Percentiles rank a stretch among this genome's conserved stretches.
Evolutionary conservation across 2,888 invertebrate genomes (phyloP).

Genomic region (Melanostoma mellinum): DNA sequence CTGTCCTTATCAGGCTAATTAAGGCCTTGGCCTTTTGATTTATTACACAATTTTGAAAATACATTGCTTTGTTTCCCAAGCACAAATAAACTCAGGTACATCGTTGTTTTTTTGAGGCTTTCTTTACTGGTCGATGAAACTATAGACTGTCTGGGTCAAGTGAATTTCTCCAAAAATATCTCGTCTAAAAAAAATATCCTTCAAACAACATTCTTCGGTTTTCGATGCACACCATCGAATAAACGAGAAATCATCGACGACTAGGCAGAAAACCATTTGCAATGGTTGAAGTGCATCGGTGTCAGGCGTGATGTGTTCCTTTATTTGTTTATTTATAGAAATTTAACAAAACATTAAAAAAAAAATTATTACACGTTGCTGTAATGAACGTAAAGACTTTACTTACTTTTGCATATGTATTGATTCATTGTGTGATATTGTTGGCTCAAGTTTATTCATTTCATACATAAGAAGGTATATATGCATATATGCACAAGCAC

Average conservation of each 20-base stretch:
- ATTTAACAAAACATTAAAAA: slow-evolving; percentile 65
- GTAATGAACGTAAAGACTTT: slow-evolving; percentile 23
- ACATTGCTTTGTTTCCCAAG: slow-evolving; percentile 1
- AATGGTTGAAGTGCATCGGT: slow-evolving; percentile 66
- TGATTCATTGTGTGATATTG: slow-evolving; percentile 37
- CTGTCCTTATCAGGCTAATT: slow-evolving; percentile 40
- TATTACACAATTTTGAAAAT: slow-evolving; percentile 32
- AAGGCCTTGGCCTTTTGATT: slow-evolving; percentile 17
- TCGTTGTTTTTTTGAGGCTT: slow-evolving; percentile 9
- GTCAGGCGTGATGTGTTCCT: slow-evolving; percentile 61
- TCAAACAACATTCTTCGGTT: slow-evolving; percentile 10
- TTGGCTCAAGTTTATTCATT: slow-evolving; percentile 14
- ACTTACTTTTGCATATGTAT: slow-evolving; percentile 4
- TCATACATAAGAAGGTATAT: slow-evolving; percentile 8
- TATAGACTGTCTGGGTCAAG: slow-evolving; percentile 4
- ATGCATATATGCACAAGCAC: slow-evolving; percentile 9
- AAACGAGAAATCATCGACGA: slow-evolving; percentile 39
- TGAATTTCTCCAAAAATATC: slow-evolving; percentile 39
- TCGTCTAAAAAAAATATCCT: slow-evolving; percentile 4
- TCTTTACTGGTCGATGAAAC: background rate
- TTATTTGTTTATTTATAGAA: slow-evolving; percentile 70
- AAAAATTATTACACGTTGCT: slow-evolving; percentile 47
- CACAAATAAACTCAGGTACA: slow-evolving; percentile 16
- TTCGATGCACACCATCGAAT: slow-evolving; percentile 22
- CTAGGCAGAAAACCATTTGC: slow-evolving; percentile 44